A percentile compares a stretch with the other conserved stretches of the same genome.
Conservation (phyloP, 2,888 invertebrate genomes). For the Troides aeacus region DNA sequence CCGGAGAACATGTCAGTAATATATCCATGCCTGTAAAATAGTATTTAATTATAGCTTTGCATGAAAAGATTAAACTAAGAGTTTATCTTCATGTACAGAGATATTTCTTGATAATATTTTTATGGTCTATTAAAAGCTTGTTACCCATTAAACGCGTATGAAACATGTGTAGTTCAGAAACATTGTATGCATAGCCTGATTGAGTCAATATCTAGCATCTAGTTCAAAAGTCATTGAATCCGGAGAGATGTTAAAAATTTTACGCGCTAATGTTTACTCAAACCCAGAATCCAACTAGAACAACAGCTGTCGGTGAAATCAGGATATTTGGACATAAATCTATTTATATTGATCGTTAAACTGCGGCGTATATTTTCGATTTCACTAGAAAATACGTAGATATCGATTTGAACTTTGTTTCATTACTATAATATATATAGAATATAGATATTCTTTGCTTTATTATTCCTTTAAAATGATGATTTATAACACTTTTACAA, state of each 20-base stretch:
- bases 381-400: background rate
- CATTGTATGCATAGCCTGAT: background rate
- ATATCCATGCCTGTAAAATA: too few relatives aligned
- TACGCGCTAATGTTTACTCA: slow-evolving; percentile 13
- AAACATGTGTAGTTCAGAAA: background rate
- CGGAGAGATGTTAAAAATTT: slow-evolving; percentile 10
- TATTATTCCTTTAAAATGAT: too few relatives aligned
- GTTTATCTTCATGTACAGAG: too few relatives aligned
- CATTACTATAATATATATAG: too few relatives aligned
- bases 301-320: slow-evolving; percentile 6
- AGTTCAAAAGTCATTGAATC: slow-evolving; percentile 16
- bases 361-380: background rate
- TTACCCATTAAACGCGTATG: background rate
- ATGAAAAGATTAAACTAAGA: too few relatives aligned
- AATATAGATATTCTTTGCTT: too few relatives aligned
- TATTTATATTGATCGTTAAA: background rate
- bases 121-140: background rate
- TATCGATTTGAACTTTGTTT: too few relatives aligned
- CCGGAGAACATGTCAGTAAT: too few relatives aligned
- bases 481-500: too few relatives aligned
- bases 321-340: background rate
- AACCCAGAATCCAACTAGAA: slow-evolving; percentile 19
- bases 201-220: slow-evolving; percentile 32
- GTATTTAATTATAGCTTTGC: too few relatives aligned
- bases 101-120: too few relatives aligned